Percentiles rank a stretch among this genome's conserved stretches.
phyloP scores from a whole-genome alignment of 1,140 invertebrate species.

The Epicauta chinensis region DNA sequence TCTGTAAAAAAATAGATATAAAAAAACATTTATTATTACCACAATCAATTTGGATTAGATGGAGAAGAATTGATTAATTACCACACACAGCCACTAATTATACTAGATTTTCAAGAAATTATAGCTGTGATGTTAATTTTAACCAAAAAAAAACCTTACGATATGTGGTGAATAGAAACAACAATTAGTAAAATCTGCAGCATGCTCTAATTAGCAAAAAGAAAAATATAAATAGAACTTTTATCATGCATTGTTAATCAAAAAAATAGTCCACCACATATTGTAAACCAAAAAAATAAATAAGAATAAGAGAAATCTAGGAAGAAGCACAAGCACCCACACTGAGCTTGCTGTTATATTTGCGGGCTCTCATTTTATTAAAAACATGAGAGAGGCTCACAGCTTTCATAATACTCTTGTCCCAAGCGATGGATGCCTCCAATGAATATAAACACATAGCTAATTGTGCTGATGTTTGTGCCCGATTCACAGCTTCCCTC shows the following conservation, averaged over 20 bases:
- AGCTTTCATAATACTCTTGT: constrained; percentile 99
- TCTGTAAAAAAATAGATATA: constrained; percentile 58
- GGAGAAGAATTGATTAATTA: neutral
- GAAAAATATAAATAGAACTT: too few relatives aligned
- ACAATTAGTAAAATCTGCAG: neutral
- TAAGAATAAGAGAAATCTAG: constrained; percentile 15
- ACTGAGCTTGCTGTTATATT: constrained; percentile 44
- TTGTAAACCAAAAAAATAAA: constrained; percentile 13
- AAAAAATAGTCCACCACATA: constrained; percentile 8
- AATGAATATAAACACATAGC: constrained; percentile 86
- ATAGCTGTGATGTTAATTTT: neutral
- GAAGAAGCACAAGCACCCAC: constrained; percentile 42
- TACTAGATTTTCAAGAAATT: neutral
- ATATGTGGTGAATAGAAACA: neutral
- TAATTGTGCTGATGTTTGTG: constrained; percentile 81
- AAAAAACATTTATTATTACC: neutral
- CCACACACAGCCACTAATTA: too few relatives aligned
- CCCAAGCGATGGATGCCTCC: constrained; percentile 91
- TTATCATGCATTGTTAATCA: constrained; percentile 11
- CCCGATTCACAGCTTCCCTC: constrained; percentile 78
- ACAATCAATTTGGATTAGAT: too few relatives aligned
- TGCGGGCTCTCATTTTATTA: constrained; percentile 43
- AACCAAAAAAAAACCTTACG: neutral
- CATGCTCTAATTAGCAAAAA: neutral
- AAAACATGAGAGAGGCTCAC: constrained; percentile 57